Evolutionary conservation across 2,888 invertebrate species (phyloP), one percentile per base, ranked within the genome.

Genomic region (Tholera decimalis): DNA sequence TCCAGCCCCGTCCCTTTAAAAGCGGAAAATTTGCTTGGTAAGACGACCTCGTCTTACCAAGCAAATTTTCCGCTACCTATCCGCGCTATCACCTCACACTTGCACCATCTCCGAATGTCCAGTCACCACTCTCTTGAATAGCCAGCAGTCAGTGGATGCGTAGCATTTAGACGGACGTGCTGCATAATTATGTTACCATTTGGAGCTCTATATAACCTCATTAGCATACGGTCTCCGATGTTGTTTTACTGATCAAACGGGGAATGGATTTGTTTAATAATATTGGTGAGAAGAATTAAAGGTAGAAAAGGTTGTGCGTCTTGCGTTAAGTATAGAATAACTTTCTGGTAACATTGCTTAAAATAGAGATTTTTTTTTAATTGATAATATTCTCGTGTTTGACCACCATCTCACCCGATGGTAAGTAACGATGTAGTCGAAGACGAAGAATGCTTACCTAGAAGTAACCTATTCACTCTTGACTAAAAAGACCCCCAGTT

Each of bases 121-220:
- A 75, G 72, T 74, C 77, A 78, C 71, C 77, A 75, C 70, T 74
- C 77, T 77, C 72, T 66, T 77, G 77, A 76, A 73, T 72, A 77
- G 69, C 62, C 64, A 53, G 79, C 77, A 67, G 86, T 89, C 88
- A 86, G 87, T 85, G 84, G 82, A 81, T 54, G 61, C 83, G 81
- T 77, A 77, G 84, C 51, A 83, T 85, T 83, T 84, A 85, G 70
- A 72, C 80, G 78, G 83, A 85, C 83, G 85, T 79, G 82, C 73
- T 83, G 88, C 89, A 91, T 91, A 91, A 92, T 91, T 90, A 88
- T 86, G 79, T 83, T 82, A 85, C 87, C 83, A 87, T 85, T 86
- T 84, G 85, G 80, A 73, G 84, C 71, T 86, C 88, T 88, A 88
- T 85, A 85, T 83, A 73, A 76, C 72, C 77, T 80, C 87, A 89